These are phyloP conservation scores for Sitobion miscanthi DNA, from an alignment of 1,140 invertebrate species.

Conservation along the genomic window DNA sequence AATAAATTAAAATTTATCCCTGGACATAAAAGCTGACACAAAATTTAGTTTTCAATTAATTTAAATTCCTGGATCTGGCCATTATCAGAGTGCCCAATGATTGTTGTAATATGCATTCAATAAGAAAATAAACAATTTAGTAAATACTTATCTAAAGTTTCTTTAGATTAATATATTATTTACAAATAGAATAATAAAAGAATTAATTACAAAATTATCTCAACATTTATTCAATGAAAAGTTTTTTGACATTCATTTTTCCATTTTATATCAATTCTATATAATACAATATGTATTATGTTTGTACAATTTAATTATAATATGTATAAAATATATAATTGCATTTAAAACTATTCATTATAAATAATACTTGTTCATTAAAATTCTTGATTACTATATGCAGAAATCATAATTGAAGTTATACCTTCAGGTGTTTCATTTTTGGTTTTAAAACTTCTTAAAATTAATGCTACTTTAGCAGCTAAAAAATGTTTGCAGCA, in stretches of 20 bases:
- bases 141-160: background rate
- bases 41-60: too few relatives aligned
- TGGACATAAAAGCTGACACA: too few relatives aligned
- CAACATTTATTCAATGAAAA: background rate
- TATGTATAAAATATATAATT: background rate
- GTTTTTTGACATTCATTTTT: background rate
- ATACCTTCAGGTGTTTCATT: slow-evolving; percentile 29
- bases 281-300: background rate
- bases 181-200: background rate
- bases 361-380: background rate
- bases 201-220: background rate
- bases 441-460: slow-evolving; percentile 20
- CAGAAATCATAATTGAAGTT: slow-evolving; percentile 35
- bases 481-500: slow-evolving; percentile 55
- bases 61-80: too few relatives aligned
- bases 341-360: background rate
- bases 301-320: background rate
- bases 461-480: slow-evolving; percentile 45
- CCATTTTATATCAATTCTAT: background rate
- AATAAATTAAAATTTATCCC: too few relatives aligned
- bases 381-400: slow-evolving; percentile 30
- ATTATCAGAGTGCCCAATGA: too few relatives aligned
- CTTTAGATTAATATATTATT: background rate
- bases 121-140: background rate
- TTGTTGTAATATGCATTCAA: background rate